Evolutionary conservation across 2,113 vertebrate genomes (phyloP).

Genomic region (Plestiodon gilberti): DNA sequence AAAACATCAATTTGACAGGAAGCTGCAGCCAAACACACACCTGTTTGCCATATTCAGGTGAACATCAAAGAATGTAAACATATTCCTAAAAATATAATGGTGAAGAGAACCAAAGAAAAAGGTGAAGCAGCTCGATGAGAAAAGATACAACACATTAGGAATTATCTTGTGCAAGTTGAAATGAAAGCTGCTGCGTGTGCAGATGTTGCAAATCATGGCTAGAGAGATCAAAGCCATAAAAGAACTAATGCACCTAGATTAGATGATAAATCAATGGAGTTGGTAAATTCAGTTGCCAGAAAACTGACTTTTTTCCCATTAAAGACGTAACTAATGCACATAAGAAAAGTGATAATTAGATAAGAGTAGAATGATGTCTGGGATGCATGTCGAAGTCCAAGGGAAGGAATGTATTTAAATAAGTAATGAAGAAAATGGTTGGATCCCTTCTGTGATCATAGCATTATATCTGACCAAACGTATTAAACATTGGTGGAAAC

Average conservation of each 20-base stretch:
- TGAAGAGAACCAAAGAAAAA: too few relatives aligned
- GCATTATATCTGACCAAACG: background rate
- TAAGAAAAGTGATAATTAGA: background rate
- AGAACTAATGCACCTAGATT: background rate
- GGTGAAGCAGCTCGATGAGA: too few relatives aligned
- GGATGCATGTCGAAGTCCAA: background rate
- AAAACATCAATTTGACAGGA: background rate
- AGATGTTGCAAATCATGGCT: background rate
- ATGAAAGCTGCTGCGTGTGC: background rate
- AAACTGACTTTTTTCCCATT: background rate
- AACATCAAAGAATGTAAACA: too few relatives aligned
- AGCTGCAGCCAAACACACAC: background rate
- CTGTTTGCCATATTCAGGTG: too few relatives aligned
- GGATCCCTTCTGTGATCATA: background rate
- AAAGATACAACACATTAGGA: too few relatives aligned
- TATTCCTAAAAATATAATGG: too few relatives aligned
- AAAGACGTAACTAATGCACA: background rate
- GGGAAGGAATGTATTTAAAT: too few relatives aligned
- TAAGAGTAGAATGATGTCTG: background rate
- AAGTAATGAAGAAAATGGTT: background rate
- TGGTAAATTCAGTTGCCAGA: background rate
- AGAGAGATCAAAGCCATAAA: background rate
- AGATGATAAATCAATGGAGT: background rate
- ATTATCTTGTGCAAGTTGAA: too few relatives aligned
- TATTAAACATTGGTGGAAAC: too few relatives aligned